Base-by-base conservation (phyloP, 2,888 invertebrate species). In the Gnatocerus cornutus region DNA sequence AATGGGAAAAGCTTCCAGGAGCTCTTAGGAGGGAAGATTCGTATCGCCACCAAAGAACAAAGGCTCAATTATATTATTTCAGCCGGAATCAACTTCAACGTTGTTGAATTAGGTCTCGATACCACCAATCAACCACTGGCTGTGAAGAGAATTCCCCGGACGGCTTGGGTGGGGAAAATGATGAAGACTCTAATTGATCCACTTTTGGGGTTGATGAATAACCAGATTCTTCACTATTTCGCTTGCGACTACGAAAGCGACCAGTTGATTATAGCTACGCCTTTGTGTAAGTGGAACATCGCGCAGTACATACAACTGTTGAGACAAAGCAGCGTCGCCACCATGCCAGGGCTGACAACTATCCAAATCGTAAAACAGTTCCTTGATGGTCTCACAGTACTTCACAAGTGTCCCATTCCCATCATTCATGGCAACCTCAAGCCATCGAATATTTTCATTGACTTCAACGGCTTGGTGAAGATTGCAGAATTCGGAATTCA, bases 401-500 rank as follows among this genome's bases (percentile, higher is more conserved):
- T 86, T 12, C 86, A 86, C 71, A 74, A 80, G 37, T 75, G 77
- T 9, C 74, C 73, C 1, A 78, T 79, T 13, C 81, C 84, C 0
- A 82, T 86, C 16, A 77, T 85, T 4, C 85, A 86, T 73, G 85
- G 85, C 1, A 85, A 85, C 75, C 76, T 86, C 53, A 86, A 86
- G 72, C 85, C 85, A n/a, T 82, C 83, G 3, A 86, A 86, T 76
- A 80, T 86, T 59, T 80, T 86, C 16, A 77, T 86, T 3, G 85
- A 85, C 73, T 76, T 82, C 8, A 75, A 79, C 61, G 85, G 85
- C 2, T 76, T 77, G 10, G 77, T 86, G 8, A 79, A 82, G 64
- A 73, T 86, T 33, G 84, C 84, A 2, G 86, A 86, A 74, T 86
- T 85, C 75, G 86, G 86, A 12, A 79, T 85, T 21, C 80, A 83